Conservation (phyloP, 2,797 vertebrate genomes). For the Cygnus olor region DNA sequence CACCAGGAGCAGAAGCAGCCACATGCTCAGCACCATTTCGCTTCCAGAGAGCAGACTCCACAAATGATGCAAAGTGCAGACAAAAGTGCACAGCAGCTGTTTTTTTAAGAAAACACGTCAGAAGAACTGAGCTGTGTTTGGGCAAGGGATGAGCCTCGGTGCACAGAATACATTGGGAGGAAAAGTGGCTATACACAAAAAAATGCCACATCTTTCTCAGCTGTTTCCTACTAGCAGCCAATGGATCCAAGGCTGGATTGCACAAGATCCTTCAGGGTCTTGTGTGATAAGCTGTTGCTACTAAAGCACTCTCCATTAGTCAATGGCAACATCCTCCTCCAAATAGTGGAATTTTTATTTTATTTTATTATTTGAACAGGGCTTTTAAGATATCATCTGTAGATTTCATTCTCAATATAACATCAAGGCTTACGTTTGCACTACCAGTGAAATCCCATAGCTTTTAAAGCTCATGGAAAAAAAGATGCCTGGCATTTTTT, state of each 20-base stretch:
- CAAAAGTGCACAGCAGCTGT: neutral
- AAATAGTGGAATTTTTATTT: neutral
- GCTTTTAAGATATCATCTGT: neutral
- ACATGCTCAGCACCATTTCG: neutral
- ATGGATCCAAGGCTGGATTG: neutral
- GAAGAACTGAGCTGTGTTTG: neutral
- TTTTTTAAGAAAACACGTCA: neutral
- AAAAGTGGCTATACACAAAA: neutral
- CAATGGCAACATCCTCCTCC: neutral
- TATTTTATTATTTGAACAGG: neutral
- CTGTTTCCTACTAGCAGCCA: neutral
- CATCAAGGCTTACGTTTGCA: neutral
- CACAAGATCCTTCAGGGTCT: neutral
- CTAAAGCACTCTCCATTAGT: neutral
- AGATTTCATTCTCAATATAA: constrained; percentile 16
- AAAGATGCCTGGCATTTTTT: constrained; percentile 64
- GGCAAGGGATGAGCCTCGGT: neutral
- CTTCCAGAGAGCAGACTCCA: neutral
- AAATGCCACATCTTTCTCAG: neutral
- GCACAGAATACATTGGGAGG: neutral
- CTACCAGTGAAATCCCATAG: constrained; percentile 5
- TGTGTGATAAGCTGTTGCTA: neutral
- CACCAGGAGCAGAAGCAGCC: constrained; percentile 5
- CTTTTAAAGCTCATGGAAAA: constrained; percentile 25
- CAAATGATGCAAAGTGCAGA: neutral